phyloP scores from a whole-genome alignment of 2,888 invertebrate species.

The Dilophus febrilis region DNA sequence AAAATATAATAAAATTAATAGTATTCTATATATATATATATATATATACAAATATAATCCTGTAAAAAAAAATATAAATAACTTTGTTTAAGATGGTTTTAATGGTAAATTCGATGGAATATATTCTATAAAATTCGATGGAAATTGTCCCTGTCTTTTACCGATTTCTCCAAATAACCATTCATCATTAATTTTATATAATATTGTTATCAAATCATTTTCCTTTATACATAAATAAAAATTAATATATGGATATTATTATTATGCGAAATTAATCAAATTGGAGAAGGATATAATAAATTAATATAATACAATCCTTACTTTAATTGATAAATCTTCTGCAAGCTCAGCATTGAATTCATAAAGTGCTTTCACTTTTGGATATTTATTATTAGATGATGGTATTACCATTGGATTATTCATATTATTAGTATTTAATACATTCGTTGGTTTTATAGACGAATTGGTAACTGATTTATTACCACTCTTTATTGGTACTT shows the following conservation, averaged over 20 bases:
- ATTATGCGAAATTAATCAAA: not conserved
- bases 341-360: slow-evolving; percentile 46
- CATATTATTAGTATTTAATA: not conserved
- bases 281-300: not conserved
- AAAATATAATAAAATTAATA: no score
- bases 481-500: slow-evolving; percentile 43
- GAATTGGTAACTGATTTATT: slow-evolving; percentile 14
- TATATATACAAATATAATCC: no score
- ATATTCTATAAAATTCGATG: slow-evolving; percentile 52
- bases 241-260: no score
- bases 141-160: slow-evolving; percentile 57
- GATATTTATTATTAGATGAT: slow-evolving; percentile 8
- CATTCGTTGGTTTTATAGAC: not conserved
- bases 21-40: no score
- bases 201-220: slow-evolving; percentile 43
- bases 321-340: slow-evolving; percentile 38
- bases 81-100: no score
- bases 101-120: no score
- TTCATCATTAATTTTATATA: slow-evolving; percentile 51
- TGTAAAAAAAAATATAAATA: no score
- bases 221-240: slow-evolving; percentile 32
- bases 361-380: slow-evolving; percentile 48
- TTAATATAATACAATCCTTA: slow-evolving; percentile 20
- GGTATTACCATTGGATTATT: no score
- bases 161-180: slow-evolving; percentile 62